Evolutionary conservation across 2,797 vertebrate genomes (phyloP), one percentile per base, ranked within the genome.

Genomic region (Takifugu rubripes): DNA sequence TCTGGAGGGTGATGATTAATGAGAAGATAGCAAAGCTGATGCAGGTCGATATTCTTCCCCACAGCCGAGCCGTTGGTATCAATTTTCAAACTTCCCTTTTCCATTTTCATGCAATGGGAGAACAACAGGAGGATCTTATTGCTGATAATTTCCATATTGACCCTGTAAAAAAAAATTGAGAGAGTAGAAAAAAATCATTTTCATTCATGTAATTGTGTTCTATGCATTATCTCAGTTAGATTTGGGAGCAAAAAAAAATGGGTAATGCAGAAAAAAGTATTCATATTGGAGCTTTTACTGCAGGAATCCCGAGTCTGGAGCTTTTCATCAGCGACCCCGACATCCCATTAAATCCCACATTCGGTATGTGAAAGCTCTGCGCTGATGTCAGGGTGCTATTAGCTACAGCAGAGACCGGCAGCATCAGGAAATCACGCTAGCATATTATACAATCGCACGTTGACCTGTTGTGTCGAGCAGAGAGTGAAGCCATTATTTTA

Each of bases 81-180:
- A 54, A 54, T 5, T 46, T 54, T 21, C 44, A 74, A 68, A 54
- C 9, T 6, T 56, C 60, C 44, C 21, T 47, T 52, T 51, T 54
- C 40, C 43, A 17, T 63, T 61, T 58, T 70, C 70, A 36, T 77
- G 59, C 46, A 57, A 5, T 59, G 36, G 56, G 15, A 52, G 56
- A 58, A 65, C 31, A 44, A 44, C 24, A 11, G 36, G 54, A 45
- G 17, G 72, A 53, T 61, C 59, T 93, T 91, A 97, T 88, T 96
- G 94, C 90, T 96, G 95, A 91, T 96, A 97, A 82, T 96, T 97
- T 82, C 95, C 96, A 64, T 97, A 98, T 64, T 97, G 95, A 87
- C 94, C 93, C 96, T 98, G 80, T n/a, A 81, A 85, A 31, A 36
- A 21, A 21, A 66, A 70, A 17, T 21, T 17, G 10, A 21, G 0